Evolutionary conservation across 1,140 invertebrate genomes (phyloP).

Genomic region (Aphis craccivora): DNA sequence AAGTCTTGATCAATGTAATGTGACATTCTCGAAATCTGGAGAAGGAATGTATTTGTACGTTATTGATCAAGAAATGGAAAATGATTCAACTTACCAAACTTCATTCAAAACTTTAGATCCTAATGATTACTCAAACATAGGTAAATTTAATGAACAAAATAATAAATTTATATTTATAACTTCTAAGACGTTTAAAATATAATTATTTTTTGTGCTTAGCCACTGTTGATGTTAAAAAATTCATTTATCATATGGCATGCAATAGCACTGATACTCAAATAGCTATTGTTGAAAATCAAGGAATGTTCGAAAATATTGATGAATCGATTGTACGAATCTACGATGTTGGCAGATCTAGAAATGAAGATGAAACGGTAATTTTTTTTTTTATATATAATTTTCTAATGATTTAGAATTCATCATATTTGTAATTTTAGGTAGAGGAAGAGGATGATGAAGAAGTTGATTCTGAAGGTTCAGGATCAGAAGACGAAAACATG

Average conservation of each 20-base stretch:
- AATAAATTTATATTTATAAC: background rate
- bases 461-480: constrained; percentile 66
- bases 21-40: constrained; percentile 75
- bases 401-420: constrained; percentile 47
- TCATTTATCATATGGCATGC: constrained; percentile 78
- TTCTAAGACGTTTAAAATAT: background rate
- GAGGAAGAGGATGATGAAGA: constrained; percentile 77
- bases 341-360: constrained; percentile 77
- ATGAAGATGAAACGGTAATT: constrained; percentile 75
- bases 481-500: constrained; percentile 65
- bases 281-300: constrained; percentile 83
- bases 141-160: constrained; percentile 65
- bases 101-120: constrained; percentile 95
- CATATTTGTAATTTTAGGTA: constrained; percentile 64
- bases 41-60: constrained; percentile 73
- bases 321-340: constrained; percentile 85
- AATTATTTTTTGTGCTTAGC: constrained; percentile 67
- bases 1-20: constrained; percentile 85
- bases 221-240: constrained; percentile 87
- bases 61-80: constrained; percentile 72
- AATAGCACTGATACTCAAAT: constrained; percentile 81
- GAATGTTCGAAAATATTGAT: constrained; percentile 76
- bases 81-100: constrained; percentile 77
- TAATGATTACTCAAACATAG: constrained; percentile 91
- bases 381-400: constrained; percentile 51